Conservation (phyloP, 2,797 vertebrate genomes). For the Natrix natrix region DNA sequence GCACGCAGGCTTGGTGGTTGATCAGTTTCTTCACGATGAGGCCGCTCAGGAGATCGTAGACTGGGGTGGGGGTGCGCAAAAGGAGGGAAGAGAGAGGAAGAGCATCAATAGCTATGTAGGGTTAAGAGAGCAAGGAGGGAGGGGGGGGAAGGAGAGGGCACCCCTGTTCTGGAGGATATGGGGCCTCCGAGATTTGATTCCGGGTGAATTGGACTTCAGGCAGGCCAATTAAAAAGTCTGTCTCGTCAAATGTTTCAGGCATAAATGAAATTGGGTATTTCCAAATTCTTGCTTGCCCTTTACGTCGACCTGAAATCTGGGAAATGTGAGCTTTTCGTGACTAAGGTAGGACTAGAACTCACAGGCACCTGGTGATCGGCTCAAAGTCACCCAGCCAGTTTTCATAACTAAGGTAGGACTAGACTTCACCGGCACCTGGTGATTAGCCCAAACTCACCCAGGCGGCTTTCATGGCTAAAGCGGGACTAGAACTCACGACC, state of each 20-base stretch:
- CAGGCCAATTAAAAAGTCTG: neutral
- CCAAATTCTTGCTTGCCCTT: neutral
- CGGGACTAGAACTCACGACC: neutral
- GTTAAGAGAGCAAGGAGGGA: neutral
- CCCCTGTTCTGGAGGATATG: neutral
- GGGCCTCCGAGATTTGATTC: neutral
- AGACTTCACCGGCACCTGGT: neutral
- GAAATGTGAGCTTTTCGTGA: neutral
- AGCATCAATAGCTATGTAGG: neutral
- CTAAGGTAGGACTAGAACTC: too few relatives aligned
- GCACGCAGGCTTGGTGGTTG: slow-evolving; percentile 87
- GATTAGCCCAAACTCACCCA: neutral
- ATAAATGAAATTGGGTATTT: neutral
- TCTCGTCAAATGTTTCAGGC: neutral
- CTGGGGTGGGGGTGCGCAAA: slow-evolving; percentile 56
- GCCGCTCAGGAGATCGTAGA: slow-evolving; percentile 87
- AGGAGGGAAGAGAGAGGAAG: neutral
- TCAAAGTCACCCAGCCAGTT: neutral
- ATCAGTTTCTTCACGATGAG: slow-evolving; percentile 80
- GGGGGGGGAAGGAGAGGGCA: neutral
- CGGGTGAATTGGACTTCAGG: neutral
- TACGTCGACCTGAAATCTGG: neutral
- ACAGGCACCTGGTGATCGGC: too few relatives aligned
- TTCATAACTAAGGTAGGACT: neutral
- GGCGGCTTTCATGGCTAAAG: too few relatives aligned